Evolutionary conservation across 35 echinoderm and acorn worm species (phyloP), one percentile per base, ranked within the genome.

Genomic region (Apostichopus parvimensis): DNA sequence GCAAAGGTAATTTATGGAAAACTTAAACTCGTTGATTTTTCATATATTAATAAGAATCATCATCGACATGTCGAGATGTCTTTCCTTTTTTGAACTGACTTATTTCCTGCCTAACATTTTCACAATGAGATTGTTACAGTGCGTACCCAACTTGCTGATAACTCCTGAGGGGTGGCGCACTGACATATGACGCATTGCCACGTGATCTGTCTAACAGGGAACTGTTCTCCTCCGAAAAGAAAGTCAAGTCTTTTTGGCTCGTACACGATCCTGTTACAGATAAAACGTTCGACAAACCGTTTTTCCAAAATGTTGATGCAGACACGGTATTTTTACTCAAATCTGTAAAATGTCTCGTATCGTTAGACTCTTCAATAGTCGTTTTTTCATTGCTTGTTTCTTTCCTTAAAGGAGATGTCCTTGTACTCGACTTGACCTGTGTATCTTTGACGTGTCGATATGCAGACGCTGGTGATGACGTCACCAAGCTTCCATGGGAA

Each of bases 281-380:
- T 52, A 91, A 15, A 79, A 91, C 71, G 34, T 91, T 91, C 72
- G 89, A 78, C 54, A 91, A 59, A 79, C 89, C 77, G 54, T 91
- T 91, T 59, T 91, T 91, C 89, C 89, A 91, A 34, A 91, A 91
- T 45, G 89, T 26, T 15, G 89, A 77, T 9, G 72, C 71, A 18
- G 89, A 91, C 17, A 91, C 89, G 6, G 89, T 91, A 24, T 91
- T 91, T 79, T 91, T 91, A 59, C 89, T 91, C 55, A 91, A 68
- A 57, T 91, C 89, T 79, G 89, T 91, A 24, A 91, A 91, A 25
- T 91, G 89, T 57, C 89, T 91, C 73, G 89, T 77, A 22, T 91
- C 89, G n/a, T 8, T 91, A 77, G 89, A 77, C 77, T 91, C 89
- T 3, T 91, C 72, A 6, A 57, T 56, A 56, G 56, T 59, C 13